Base-by-base conservation (phyloP, 2,113 vertebrate genomes). In the Phoenicopterus ruber region DNA sequence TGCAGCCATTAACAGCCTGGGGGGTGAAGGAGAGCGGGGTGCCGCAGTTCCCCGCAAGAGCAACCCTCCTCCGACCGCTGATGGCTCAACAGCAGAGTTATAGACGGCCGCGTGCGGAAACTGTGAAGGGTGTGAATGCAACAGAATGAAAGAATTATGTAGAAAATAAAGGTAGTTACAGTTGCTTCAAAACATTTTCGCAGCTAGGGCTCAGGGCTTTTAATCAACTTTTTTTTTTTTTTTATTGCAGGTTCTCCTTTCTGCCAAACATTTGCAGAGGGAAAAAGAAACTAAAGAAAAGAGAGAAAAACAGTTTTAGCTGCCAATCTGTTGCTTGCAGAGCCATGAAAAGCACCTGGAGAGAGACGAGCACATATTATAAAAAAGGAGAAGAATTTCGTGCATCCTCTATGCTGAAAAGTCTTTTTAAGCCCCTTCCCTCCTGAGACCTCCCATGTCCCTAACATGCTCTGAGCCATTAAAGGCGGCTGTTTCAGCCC, bases 301-400 rank as follows among this genome's bases (percentile, higher is more conserved):
- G 50, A 79, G 77, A 96, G 70, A 72, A 52, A 88, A 93, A 18
- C 65, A 59, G 63, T 81, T 92, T 83, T 83, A 88, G 76, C 86
- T 90, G 82, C 88, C 93, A 88, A 90, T 97, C 94, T 96, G 94
- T 77, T 90, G 76, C 94, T 86, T 83, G 79, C 62, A 88, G 77
- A 92, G 88, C 91, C 88, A 88, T 10, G 50, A 66, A 77, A 95
- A 90, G 26, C 80, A 90, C 67, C 71, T 83, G 50, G 70, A 92
- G 79, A 94, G 42, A 86, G 54, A 52, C 0, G 1, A 69, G 50
- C 18, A 49, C 16, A 13, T 34, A 38, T 52, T 88, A 80, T 11
- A 47, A 79, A 69, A 79, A 77, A 47, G 71, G 52, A 71, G 63
- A 92, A 88, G 36, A 91, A 88, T 81, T 81, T 81, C 1, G 11